A percentile compares a stretch with the other conserved stretches of the same genome.
Evolutionary conservation across 2,888 invertebrate species (phyloP).

Genomic region (Euproctis similis): DNA sequence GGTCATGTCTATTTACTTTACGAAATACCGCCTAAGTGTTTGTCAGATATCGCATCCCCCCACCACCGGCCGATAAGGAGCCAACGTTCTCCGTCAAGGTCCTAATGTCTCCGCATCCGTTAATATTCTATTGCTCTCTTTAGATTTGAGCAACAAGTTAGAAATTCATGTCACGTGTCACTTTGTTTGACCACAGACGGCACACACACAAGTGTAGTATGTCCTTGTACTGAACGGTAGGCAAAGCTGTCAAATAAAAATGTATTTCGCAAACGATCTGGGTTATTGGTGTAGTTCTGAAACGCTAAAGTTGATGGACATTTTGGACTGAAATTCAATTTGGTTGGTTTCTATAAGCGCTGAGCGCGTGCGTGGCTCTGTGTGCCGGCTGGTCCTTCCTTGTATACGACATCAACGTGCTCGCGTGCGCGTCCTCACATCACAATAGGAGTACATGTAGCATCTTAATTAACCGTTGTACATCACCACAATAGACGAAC

Average conservation of each 20-base stretch:
- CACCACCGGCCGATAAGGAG: conserved; percentile 53
- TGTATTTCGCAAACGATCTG: conserved; percentile 14
- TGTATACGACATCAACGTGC: conserved; percentile 59
- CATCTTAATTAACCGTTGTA: conserved; percentile 53
- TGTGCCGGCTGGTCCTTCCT: conserved; percentile 35
- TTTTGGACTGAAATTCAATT: conserved; percentile 12
- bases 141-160: conserved; percentile 20
- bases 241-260: conserved; percentile 19
- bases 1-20: conserved; percentile 66
- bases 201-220: conserved; percentile 17
- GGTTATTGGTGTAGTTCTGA: conserved; percentile 14
- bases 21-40: conserved; percentile 46
- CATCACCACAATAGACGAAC: conserved; percentile 47
- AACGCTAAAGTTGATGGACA: conserved; percentile 14
- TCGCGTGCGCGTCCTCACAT: conserved; percentile 41
- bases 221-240: conserved; percentile 25
- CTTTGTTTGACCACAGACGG: conserved; percentile 28
- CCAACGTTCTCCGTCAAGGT: conserved; percentile 40
- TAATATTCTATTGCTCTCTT: conserved; percentile 26
- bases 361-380: no score
- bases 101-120: conserved; percentile 21
- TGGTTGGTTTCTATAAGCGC: conserved; percentile 11
- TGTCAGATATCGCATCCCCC: conserved; percentile 47
- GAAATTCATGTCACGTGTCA: conserved; percentile 37
- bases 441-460: conserved; percentile 43